Evolutionary conservation across 2,113 vertebrate species (phyloP).

Genomic region (Urocolius indicus): DNA sequence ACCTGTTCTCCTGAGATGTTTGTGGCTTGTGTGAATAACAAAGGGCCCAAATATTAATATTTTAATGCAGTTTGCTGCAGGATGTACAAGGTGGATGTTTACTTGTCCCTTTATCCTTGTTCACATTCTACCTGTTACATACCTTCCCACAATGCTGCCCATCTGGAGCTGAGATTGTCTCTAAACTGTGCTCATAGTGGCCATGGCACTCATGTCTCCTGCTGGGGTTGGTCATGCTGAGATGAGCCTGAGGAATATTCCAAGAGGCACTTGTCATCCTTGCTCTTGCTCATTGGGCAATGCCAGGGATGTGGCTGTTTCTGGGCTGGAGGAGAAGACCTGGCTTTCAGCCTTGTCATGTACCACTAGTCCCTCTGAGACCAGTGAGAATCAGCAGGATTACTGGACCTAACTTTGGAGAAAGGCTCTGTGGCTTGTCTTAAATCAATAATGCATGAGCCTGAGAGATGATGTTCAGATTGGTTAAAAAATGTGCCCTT

Average conservation of each 20-base stretch:
- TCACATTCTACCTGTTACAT: fast-evolving
- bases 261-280: background rate
- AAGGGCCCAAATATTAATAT: background rate
- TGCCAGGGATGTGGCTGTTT: background rate
- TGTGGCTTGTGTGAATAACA: fast-evolving
- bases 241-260: background rate
- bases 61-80: background rate
- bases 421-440: background rate
- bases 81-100: background rate
- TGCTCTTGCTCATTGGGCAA: background rate
- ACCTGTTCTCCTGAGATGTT: background rate
- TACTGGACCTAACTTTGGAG: background rate
- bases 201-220: background rate
- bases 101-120: background rate
- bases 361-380: background rate
- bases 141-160: background rate
- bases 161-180: background rate
- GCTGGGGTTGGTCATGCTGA: background rate
- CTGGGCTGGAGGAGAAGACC: background rate
- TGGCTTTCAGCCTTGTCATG: background rate
- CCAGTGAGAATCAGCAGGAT: background rate
- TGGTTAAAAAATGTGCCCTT: background rate
- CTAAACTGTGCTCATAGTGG: background rate
- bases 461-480: background rate
- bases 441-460: background rate